Evolutionary conservation across 2,888 invertebrate species (phyloP).

Genomic region (Chymomyza procnemis): DNA sequence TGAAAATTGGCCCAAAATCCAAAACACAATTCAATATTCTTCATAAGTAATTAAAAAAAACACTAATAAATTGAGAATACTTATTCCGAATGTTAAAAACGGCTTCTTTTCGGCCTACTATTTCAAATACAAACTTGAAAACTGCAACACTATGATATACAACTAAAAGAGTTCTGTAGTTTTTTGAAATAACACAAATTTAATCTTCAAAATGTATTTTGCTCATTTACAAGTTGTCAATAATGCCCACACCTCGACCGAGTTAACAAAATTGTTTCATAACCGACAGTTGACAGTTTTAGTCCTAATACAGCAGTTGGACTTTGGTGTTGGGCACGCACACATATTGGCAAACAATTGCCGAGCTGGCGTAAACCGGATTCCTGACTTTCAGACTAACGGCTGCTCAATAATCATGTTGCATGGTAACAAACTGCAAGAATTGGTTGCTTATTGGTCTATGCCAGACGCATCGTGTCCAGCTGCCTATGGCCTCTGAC

Average conservation of each 20-base stretch:
- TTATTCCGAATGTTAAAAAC: too few species aligned
- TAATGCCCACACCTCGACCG: neutral
- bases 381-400: neutral
- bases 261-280: neutral
- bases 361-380: neutral
- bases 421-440: constrained; percentile 2
- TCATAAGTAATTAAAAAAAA: too few species aligned
- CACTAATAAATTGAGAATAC: too few species aligned
- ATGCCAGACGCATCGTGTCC: neutral
- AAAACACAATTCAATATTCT: too few species aligned
- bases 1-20: too few species aligned
- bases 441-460: neutral
- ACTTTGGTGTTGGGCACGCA: neutral
- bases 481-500: neutral
- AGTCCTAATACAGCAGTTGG: neutral
- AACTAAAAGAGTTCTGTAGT: too few species aligned
- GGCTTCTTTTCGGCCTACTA: too few species aligned
- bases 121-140: too few species aligned
- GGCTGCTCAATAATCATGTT: too few species aligned
- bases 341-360: neutral
- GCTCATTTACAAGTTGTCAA: neutral
- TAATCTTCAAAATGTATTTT: neutral
- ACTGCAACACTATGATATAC: too few species aligned
- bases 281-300: neutral
- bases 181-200: too few species aligned